Conservation (phyloP, 2,797 vertebrate species). For the Enoplosus armatus region DNA sequence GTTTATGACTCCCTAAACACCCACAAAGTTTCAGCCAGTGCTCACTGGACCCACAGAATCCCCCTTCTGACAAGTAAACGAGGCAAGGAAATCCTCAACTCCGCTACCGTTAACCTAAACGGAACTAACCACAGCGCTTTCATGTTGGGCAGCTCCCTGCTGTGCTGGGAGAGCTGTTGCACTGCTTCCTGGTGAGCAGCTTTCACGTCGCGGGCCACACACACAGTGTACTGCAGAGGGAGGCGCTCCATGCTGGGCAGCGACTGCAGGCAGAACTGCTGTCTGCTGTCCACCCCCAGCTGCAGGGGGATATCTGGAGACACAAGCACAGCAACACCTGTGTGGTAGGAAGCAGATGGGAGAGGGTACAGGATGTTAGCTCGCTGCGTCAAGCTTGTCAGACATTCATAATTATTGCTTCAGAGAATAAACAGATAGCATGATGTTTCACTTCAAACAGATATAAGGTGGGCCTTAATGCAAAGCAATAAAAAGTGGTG, state of each 20-base stretch:
- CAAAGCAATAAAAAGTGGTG: conserved; percentile 17
- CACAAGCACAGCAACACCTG: conserved; percentile 90
- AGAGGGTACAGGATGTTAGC: conserved; percentile 11
- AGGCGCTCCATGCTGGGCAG: conserved; percentile 78
- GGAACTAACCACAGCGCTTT: conserved; percentile 85
- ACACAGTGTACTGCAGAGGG: conserved; percentile 90
- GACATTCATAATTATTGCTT: neutral
- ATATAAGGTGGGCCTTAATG: conserved; percentile 14
- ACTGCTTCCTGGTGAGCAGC: conserved; percentile 83
- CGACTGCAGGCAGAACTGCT: conserved; percentile 90
- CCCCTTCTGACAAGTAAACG: too few relatives aligned
- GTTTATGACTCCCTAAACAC: conserved; percentile 5
- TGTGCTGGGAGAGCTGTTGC: conserved; percentile 67
- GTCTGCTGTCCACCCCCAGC: conserved; percentile 86
- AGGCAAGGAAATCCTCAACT: neutral
- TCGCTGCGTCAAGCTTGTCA: conserved; percentile 2
- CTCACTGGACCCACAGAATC: neutral
- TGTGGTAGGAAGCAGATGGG: conserved; percentile 23
- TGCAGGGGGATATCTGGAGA: conserved; percentile 86
- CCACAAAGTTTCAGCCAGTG: neutral
- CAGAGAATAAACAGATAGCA: conserved; percentile 2
- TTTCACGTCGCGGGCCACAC: conserved; percentile 83
- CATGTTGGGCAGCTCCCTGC: conserved; percentile 82
- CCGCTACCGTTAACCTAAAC: conserved; percentile 18
- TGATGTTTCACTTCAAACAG: conserved; percentile 11